Evolutionary conservation across 2,888 invertebrate species (phyloP).

Genomic region (Amitus sp.): DNA sequence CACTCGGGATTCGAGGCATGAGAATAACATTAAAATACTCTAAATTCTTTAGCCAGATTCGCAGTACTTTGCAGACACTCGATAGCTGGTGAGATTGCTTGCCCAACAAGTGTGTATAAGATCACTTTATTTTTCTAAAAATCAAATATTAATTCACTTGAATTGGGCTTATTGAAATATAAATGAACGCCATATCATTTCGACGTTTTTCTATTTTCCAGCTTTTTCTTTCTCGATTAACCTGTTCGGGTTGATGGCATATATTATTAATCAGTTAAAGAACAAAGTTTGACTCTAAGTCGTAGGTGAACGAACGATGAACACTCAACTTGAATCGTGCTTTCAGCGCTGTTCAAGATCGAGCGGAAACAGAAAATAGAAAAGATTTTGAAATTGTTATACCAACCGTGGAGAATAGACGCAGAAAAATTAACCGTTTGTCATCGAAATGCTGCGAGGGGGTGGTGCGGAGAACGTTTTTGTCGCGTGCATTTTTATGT

Average conservation of each 20-base stretch:
- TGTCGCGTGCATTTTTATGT: constrained; percentile 75
- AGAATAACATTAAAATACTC: no score
- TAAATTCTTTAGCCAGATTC: neutral
- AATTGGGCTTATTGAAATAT: neutral
- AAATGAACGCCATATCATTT: no score
- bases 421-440: constrained; percentile 61
- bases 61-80: constrained; percentile 1
- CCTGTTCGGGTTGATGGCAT: neutral
- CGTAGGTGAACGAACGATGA: neutral
- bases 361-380: no score
- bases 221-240: no score
- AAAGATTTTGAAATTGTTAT: no score
- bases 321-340: neutral
- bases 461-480: constrained; percentile 88
- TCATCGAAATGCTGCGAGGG: constrained; percentile 78
- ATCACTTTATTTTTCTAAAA: neutral
- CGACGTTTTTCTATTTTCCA: no score
- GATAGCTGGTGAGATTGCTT: constrained; percentile 11
- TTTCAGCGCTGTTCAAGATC: no score
- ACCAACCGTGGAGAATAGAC: no score
- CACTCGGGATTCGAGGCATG: no score
- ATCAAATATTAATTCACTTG: constrained; percentile 1
- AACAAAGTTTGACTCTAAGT: neutral
- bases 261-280: neutral
- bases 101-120: constrained; percentile 16